A percentile compares a stretch with the other conserved stretches of the same genome.
phyloP scores from a whole-genome alignment of 53 echinoderm and acorn worm species.

The Holothuria scabra region DNA sequence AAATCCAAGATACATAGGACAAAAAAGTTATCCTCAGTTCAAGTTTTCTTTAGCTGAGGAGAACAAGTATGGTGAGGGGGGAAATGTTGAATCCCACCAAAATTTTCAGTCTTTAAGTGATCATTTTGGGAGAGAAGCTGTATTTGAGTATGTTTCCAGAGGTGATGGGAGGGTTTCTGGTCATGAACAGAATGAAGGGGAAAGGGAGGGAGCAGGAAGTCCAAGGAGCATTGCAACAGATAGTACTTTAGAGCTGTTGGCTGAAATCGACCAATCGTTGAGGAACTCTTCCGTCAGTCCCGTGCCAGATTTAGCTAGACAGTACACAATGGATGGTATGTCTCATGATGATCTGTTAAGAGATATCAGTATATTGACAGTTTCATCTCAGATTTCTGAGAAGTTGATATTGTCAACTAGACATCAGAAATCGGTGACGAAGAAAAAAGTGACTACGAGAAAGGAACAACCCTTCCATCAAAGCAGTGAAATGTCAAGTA shows the following conservation, averaged over 20 bases:
- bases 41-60: no score
- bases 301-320: conserved; percentile 42
- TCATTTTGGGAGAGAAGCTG: no score
- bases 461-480: no score
- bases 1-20: conserved; percentile 2
- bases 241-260: conserved; percentile 77
- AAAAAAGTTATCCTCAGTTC: background rate
- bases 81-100: no score
- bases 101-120: no score
- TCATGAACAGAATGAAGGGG: background rate
- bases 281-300: conserved; percentile 76
- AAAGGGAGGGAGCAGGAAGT: conserved; percentile 9
- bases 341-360: background rate
- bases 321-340: background rate
- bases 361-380: no score
- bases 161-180: background rate
- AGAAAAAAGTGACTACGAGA: no score
- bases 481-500: background rate
- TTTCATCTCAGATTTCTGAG: no score
- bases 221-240: conserved; percentile 63
- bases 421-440: no score
- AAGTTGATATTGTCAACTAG: no score
- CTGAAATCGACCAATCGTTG: conserved; percentile 81
- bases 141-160: no score
- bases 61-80: no score